Percentiles rank a stretch among this genome's conserved stretches.
These are phyloP conservation scores for Apogon talboti DNA, from an alignment of 2,797 vertebrate species.

Conservation along the genomic window DNA sequence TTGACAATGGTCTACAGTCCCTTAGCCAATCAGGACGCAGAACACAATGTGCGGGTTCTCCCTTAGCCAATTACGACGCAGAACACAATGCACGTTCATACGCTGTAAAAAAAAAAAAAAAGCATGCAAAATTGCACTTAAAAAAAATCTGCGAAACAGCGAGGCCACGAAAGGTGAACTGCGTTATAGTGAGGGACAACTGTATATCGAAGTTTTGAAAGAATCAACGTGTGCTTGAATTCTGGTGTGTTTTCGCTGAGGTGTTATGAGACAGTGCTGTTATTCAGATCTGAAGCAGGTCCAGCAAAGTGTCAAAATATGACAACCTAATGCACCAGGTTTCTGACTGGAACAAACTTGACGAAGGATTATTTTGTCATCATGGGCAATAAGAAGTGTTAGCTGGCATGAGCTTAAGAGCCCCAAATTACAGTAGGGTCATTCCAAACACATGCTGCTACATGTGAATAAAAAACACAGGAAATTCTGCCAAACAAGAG, in stretches of 20 bases:
- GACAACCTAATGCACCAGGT: constrained; percentile 19
- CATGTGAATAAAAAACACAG: constrained; percentile 36
- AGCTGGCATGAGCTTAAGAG: constrained; percentile 14
- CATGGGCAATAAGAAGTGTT: constrained; percentile 39
- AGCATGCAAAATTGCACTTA: too few relatives aligned
- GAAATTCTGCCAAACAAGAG: constrained; percentile 27
- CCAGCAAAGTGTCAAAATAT: constrained; percentile 46
- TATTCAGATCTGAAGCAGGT: constrained; percentile 22
- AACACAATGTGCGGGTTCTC: too few relatives aligned
- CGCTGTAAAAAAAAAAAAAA: too few relatives aligned
- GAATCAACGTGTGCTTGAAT: not conserved
- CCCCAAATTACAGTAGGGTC: constrained; percentile 23
- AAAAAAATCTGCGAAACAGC: too few relatives aligned
- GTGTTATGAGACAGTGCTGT: not conserved
- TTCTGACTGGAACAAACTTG: constrained; percentile 39
- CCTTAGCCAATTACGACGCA: too few relatives aligned
- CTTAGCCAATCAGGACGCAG: too few relatives aligned
- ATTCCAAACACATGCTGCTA: constrained; percentile 52
- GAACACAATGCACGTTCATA: too few relatives aligned
- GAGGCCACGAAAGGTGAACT: too few relatives aligned
- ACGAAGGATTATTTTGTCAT: constrained; percentile 61
- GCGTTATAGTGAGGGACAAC: too few relatives aligned
- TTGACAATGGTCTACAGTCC: too few relatives aligned
- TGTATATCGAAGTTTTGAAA: too few relatives aligned
- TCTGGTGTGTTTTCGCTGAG: constrained; percentile 9